Evolutionary conservation across 1,140 invertebrate genomes (phyloP), one percentile per base, ranked within the genome.

Genomic region (Drosophila ficusphila): DNA sequence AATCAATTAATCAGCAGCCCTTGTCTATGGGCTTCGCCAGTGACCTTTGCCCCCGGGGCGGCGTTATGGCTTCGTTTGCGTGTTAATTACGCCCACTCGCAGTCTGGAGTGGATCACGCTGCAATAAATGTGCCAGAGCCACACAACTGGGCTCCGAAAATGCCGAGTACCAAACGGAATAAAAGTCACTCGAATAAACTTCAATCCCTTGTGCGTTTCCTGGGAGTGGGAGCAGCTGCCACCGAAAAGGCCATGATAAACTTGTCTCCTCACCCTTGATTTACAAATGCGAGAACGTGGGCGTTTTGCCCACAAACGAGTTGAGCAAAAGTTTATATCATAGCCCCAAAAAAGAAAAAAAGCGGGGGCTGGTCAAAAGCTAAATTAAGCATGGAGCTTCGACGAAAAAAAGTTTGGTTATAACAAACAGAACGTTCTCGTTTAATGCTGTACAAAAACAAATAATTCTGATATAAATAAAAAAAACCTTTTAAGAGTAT

Each of bases 1-100:
- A 77, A 69, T 77, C 74, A 82, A 82, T 82, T 83, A 82, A 64
- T 47, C 79, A 74, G 79, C 54, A 69, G 68, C 74, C 51, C 52
- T 73, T 57, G 47, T 58, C 36, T 73, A 19, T 33, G 14, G 18
- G 39, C 38, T 44, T 21, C 14, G 31, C n/a, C 16, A 23, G 49
- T 68, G 67, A 79, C 57, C 77, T 81, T 79, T 79, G 71, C 23
- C 38, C 42, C 65, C 27, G 19, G 7, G 54, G 41, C 42, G 19
- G 60, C 38, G 49, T 48, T 81, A 81, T 49, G 78, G 78, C 78
- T 81, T 79, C 78, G 16, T 52, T 29, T 41, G 56, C 57, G 27
- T 49, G 62, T 39, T 65, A 39, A 64, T 49, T 65, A 64, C 62
- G 58, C 62, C 62, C 57, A 49, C 57, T 39, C 16, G 12, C 39